Conservation (phyloP, 1,140 invertebrate genomes). For the Calephelis virginiensis region DNA sequence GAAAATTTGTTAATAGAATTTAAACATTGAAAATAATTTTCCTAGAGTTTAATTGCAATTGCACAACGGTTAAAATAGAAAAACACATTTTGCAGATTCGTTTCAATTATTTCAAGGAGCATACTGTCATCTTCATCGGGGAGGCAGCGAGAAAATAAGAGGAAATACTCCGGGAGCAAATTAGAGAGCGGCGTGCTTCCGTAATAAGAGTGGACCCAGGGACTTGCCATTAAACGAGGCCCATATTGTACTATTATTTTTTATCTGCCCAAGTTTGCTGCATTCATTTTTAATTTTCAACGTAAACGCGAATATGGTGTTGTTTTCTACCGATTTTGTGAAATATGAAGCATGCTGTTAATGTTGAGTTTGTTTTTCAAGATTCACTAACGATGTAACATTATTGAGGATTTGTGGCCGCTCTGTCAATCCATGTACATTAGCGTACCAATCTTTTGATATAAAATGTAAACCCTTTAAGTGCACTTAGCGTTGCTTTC, state of each 20-base stretch:
- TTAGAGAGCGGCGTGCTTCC: conserved; percentile 47
- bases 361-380: no score
- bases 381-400: no score
- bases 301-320: background rate
- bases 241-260: conserved; percentile 60
- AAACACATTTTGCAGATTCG: conserved; percentile 20
- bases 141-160: conserved; percentile 51
- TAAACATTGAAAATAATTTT: background rate
- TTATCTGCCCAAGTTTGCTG: conserved; percentile 31
- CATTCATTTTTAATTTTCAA: conserved; percentile 15
- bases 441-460: no score
- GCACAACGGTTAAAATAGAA: conserved; percentile 8
- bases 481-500: no score
- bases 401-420: no score
- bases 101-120: conserved; percentile 26
- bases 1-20: background rate
- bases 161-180: conserved; percentile 53
- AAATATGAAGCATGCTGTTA: background rate
- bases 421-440: no score
- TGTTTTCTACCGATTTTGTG: background rate
- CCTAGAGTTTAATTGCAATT: background rate
- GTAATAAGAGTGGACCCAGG: conserved; percentile 54
- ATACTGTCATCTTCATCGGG: conserved; percentile 34
- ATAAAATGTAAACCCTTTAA: no score
- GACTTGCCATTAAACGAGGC: conserved; percentile 43